A percentile compares a stretch with the other conserved stretches of the same genome.
Evolutionary conservation across 2,113 vertebrate species (phyloP).

Genomic region (Scopus umbretta): DNA sequence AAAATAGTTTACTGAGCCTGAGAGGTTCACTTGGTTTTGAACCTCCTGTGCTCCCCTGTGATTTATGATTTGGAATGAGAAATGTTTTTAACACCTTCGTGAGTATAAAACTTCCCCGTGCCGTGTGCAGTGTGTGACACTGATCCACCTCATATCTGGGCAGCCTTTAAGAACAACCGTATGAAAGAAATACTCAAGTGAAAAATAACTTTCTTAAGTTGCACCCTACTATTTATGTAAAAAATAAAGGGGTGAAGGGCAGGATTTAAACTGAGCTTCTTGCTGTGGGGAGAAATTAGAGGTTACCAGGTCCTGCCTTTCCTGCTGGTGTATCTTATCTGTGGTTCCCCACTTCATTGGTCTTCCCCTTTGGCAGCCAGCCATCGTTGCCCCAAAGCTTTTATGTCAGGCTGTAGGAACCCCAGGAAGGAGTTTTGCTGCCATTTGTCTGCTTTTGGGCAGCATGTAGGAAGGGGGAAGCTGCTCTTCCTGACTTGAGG

Average conservation of each 20-base stretch:
- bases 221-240: background rate
- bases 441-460: background rate
- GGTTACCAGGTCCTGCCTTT: background rate
- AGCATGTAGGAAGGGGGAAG: background rate
- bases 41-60: background rate
- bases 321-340: background rate
- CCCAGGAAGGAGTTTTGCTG: background rate
- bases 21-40: background rate
- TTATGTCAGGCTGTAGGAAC: background rate
- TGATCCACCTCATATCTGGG: background rate
- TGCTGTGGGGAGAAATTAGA: background rate
- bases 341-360: background rate
- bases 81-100: background rate
- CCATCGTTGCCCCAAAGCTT: background rate
- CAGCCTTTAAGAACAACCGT: background rate
- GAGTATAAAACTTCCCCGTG: background rate
- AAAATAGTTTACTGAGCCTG: background rate
- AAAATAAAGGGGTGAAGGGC: background rate
- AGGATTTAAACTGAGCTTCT: background rate
- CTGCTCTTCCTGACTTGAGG: background rate
- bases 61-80: background rate
- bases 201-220: background rate
- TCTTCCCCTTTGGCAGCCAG: background rate
- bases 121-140: background rate
- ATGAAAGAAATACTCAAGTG: background rate